phyloP scores from a whole-genome alignment of 2,113 vertebrate genomes.

The Platichthys flesus region DNA sequence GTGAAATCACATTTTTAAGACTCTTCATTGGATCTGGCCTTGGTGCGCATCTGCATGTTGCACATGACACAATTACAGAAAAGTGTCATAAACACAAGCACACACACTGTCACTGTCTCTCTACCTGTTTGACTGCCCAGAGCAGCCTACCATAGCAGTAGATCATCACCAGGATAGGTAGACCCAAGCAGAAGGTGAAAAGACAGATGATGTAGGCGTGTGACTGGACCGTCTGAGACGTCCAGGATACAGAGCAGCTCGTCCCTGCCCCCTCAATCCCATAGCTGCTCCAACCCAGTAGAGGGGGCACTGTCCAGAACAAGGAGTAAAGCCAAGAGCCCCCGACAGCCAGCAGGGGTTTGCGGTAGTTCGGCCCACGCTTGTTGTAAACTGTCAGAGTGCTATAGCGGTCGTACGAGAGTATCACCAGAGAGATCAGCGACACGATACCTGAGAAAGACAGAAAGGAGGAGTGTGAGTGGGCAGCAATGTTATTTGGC shows the following conservation, averaged over 20 bases:
- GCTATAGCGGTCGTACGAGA: constrained; percentile 90
- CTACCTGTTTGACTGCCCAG: constrained; percentile 88
- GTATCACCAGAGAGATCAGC: constrained; percentile 87
- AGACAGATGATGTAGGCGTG: constrained; percentile 90
- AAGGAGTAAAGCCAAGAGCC: constrained; percentile 89
- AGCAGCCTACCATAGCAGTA: constrained; percentile 89
- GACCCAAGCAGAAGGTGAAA: constrained; percentile 88
- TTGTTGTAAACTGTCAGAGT: constrained; percentile 88
- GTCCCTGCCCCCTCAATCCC: constrained; percentile 87
- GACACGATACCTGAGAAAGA: constrained; percentile 87
- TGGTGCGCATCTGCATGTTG: not conserved
- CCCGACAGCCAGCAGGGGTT: constrained; percentile 84
- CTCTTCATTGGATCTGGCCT: not conserved
- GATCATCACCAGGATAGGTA: constrained; percentile 87
- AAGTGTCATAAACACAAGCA: not conserved
- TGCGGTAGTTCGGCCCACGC: constrained; percentile 78
- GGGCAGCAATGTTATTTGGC: not conserved
- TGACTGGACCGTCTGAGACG: constrained; percentile 78
- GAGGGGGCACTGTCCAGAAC: constrained; percentile 89
- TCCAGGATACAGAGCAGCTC: constrained; percentile 90
- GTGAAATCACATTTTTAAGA: no score
- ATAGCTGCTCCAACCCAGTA: constrained; percentile 91
- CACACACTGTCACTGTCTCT: not conserved
- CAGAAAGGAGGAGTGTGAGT: constrained; percentile 7
- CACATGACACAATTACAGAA: not conserved